A percentile compares a stretch with the other conserved stretches of the same genome.
Evolutionary conservation across 2,113 vertebrate genomes (phyloP).

Genomic region (Nycticryphes semicollaris): DNA sequence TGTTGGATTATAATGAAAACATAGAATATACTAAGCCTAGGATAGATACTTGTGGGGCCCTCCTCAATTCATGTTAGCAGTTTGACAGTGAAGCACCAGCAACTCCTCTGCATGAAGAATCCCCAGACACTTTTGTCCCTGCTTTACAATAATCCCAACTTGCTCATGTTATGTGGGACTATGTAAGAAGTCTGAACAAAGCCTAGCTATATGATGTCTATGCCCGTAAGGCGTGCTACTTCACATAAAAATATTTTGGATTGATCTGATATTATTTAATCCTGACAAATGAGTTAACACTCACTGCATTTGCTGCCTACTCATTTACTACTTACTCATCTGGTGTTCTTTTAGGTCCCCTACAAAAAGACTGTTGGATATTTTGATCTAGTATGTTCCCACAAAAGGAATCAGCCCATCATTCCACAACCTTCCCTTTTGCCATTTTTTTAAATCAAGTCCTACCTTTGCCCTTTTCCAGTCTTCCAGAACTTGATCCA

Average conservation of each 20-base stretch:
- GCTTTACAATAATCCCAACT: background rate
- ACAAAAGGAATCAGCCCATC: background rate
- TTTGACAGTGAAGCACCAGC: background rate
- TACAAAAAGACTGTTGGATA: background rate
- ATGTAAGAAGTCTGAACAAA: background rate
- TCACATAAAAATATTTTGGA: background rate
- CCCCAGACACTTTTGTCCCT: background rate
- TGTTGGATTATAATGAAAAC: background rate
- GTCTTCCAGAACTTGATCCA: background rate
- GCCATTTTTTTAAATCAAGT: background rate
- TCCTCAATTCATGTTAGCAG: background rate
- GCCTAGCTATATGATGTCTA: background rate
- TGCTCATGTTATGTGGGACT: background rate
- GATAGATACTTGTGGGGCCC: background rate
- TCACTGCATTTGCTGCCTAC: slow-evolving; percentile 15
- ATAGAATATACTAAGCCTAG: background rate
- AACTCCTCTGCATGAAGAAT: background rate
- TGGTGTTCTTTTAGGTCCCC: background rate
- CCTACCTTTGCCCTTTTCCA: background rate
- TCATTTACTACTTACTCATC: slow-evolving; percentile 15
- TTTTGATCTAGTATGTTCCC: background rate
- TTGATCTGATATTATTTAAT: slow-evolving; percentile 42
- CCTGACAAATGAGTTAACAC: slow-evolving; percentile 46
- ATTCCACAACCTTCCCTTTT: background rate
- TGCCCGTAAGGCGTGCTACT: background rate